Percentiles rank a stretch among this genome's conserved stretches.
Conservation (phyloP, 92 coral and sea anemone genomes). For the Plumapathes pennacea region DNA sequence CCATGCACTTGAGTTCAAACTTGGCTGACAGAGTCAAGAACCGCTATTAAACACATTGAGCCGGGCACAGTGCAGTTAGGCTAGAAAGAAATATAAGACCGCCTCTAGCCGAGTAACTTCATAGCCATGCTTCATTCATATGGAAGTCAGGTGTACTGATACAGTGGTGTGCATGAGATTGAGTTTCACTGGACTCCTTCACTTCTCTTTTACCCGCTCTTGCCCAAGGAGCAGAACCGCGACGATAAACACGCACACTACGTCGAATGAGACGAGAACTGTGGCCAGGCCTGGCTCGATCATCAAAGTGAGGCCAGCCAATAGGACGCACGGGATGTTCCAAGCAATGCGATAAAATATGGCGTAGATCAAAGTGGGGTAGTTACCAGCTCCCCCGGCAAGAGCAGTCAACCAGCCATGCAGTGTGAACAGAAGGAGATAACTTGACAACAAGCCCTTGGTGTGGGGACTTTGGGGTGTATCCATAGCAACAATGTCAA, state of each 20-base stretch:
- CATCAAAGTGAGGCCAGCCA: no score
- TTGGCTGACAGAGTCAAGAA: no score
- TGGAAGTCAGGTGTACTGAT: no score
- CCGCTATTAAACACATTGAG: no score
- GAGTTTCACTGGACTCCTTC: no score
- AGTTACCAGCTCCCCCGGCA: slow-evolving; percentile 37
- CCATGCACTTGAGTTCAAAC: no score
- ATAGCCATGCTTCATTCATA: no score
- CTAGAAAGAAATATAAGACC: no score
- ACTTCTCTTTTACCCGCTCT: no score
- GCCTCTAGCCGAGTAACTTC: no score
- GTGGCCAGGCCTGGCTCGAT: slow-evolving; percentile 19
- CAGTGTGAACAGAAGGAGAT: background rate
- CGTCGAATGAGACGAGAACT: slow-evolving; percentile 11
- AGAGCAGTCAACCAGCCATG: slow-evolving; percentile 34
- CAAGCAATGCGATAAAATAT: slow-evolving; percentile 43
- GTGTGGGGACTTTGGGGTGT: slow-evolving; percentile 2
- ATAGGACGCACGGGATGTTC: slow-evolving; percentile 17
- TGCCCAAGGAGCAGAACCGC: slow-evolving; percentile 4
- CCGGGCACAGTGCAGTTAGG: no score
- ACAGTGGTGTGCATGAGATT: no score
- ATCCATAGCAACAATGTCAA: slow-evolving; percentile 16
- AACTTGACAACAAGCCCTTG: slow-evolving; percentile 12
- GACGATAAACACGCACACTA: background rate
- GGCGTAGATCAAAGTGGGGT: slow-evolving; percentile 17